Evolutionary conservation across 2,888 invertebrate species (phyloP), one percentile per base, ranked within the genome.

Genomic region (Macropis europaea): DNA sequence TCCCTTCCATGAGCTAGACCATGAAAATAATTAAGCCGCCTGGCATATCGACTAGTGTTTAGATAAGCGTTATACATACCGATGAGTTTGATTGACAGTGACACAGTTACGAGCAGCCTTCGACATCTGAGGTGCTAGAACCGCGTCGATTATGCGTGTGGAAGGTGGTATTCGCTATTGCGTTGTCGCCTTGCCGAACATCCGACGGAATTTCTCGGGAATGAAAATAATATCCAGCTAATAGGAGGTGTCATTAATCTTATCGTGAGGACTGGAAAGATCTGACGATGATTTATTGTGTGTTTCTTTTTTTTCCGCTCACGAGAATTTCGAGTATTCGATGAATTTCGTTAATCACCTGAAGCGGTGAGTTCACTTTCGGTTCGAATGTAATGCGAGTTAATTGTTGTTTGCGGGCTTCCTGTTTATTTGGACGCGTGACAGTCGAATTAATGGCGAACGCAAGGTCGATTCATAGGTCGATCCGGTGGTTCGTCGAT

Each of bases 11-110:
- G 24, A 22, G 50, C 36, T 34, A 70, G 77, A 57, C 82, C 82
- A 77, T 85, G 82, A 81, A 83, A 77, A 79, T 84, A 84, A 84
- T 84, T 66, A 77, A 82, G 69, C 77, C 53, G 52, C 70, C 72
- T 75, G 74, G 79, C 83, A 82, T 80, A 81, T 82, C 77, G 82
- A 83, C 85, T 79, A 79, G 81, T 76, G 86, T 86, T 87, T 85
- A 86, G 85, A 72, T 66, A 62, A 82, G 67, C 81, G 86, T 83
- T 84, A 79, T 82, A 83, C 88, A 89, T 89, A 86, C 85, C 83
- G 87, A 89, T 89, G 85, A 87, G 85, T 68, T 74, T 77, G 79
- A 84, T 85, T 84, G 88, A 88, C 88, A 87, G 89, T 89, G 88
- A 88, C 88, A 89, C 80, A 85, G 84, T 87, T 88, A 84, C 83